Base-by-base conservation (phyloP, 1,140 invertebrate species). In the Megalopta genalis region DNA sequence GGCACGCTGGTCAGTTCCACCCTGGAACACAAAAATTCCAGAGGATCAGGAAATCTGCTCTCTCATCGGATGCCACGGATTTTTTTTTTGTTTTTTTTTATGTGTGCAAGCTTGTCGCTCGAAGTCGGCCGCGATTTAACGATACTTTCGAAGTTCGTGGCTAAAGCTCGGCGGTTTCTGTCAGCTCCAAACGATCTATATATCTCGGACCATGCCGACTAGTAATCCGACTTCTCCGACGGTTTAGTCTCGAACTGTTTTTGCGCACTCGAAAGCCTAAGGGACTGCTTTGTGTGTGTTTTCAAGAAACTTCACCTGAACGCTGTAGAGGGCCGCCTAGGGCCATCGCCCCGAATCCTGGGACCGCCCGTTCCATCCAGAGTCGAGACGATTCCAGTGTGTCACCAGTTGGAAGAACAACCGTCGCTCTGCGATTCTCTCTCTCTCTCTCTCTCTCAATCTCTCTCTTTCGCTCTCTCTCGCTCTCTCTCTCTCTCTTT, bases 1-100 rank as follows among this genome's bases (percentile, higher is more conserved):
- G 92, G 92, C 82, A 93, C 92, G 88, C 91, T 93, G 89, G 92
- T 93, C 81, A 93, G 91, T 92, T 93, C 92, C 91, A 93, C 91
- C 92, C 92, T 93, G 92, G 92, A 93, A 93, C 92, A 93, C 88
- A 92, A 93, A 93, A 91, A 90, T 92, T 92, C 92, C 92, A 92
- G 91, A 92, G 92, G 91, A 90, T 91, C 87, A 87, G 83, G 83
- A 83, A 86, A 64, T 80, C 42, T 82, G 78, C 82, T 81, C 77
- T 77, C 77, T 72, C 69, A 49, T 80, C 70, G 65, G 54, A 74
- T 62, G 70, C 71, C 71, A 64, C 79, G 60, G 65, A 80, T 74
- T 59, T 59, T 62, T 32, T 60, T 27, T 60, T 25, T 23, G 21
- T 57, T 59, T 46, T 60, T 25, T 25, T 39, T 83, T 62, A 86